Evolutionary conservation across 2,888 invertebrate species (phyloP), one percentile per base, ranked within the genome.

Genomic region (Apocheima hispidaria): DNA sequence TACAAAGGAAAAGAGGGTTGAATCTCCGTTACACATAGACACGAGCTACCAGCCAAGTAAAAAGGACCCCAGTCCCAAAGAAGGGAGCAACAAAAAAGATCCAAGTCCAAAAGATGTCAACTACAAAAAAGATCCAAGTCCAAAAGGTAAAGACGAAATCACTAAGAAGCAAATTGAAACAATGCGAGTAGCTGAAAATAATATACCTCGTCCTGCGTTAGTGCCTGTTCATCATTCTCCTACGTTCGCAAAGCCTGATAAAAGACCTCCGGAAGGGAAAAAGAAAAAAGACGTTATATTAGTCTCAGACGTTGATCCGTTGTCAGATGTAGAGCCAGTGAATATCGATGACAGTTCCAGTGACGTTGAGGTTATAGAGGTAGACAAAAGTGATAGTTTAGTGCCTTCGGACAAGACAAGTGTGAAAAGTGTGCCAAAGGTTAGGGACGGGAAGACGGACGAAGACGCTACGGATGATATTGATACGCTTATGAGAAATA

Each of bases 301-400:
- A 23, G 73, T 92, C 1, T 90, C 91, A 0, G 92, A 92, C 30
- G 59, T 90, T 5, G 92, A 92, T 64, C 92, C 92, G 0, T 69
- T 92, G 63, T 75, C 75, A 0, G 89, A 89, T 10, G 73, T 77
- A 2, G 92, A 92, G 58, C 83, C 90, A 0, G 69, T 89, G 0
- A 83, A 87, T 0, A 71, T 92, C 0, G 93, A 93, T 43, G 93
- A 93, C 58, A 93, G 93, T 66, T 92, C 92, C 66, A 93, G 93
- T 84, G 93, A 93, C 36, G 90, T 93, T 1, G 92, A 91, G 57
- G 50, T 36, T 23, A 50, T 36, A 38, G 36, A 50, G 9, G 70
- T 72, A 62, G 85, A 84, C 67, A 85, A 81, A 78, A 82, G 83
- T 86, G 86, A 83, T 70, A 82, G 82, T 84, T 84, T 84, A 86